Conservation (phyloP, 2,888 invertebrate genomes). For the Epirrita christyi region DNA sequence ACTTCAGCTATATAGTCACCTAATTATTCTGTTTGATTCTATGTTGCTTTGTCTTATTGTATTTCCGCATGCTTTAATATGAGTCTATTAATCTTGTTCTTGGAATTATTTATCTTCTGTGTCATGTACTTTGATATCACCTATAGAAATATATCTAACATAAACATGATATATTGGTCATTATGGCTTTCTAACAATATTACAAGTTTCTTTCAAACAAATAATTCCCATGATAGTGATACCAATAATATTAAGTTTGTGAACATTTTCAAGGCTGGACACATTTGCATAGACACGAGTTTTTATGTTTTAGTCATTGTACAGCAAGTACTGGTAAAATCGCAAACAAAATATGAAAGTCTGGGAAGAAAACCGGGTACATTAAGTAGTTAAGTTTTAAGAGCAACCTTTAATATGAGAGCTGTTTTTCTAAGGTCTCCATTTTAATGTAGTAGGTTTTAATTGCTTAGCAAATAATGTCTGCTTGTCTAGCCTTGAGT, state of each 20-base stretch:
- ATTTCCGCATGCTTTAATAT: slow-evolving; percentile 24
- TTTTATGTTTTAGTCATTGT: neutral
- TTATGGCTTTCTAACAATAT: neutral
- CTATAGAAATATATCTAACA: neutral
- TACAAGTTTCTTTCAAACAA: slow-evolving; percentile 7
- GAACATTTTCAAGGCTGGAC: slow-evolving; percentile 12
- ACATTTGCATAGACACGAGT: neutral
- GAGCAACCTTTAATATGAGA: too few species aligned
- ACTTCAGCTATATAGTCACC: slow-evolving; percentile 18
- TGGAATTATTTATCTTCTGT: slow-evolving; percentile 13
- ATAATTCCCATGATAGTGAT: slow-evolving; percentile 22
- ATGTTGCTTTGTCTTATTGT: slow-evolving; percentile 16
- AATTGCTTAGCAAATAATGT: too few species aligned
- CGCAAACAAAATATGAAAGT: too few species aligned
- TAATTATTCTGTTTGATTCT: slow-evolving; percentile 26
- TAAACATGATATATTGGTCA: neutral
- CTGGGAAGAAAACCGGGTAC: too few species aligned
- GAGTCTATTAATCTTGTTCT: slow-evolving; percentile 20
- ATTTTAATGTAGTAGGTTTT: too few species aligned
- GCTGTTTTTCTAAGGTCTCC: too few species aligned
- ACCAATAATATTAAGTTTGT: slow-evolving; percentile 15
- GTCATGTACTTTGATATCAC: slow-evolving; percentile 9
- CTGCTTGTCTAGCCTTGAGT: too few species aligned
- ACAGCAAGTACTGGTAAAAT: neutral
- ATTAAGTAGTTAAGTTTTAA: too few species aligned